Base-by-base conservation (phyloP, 2,888 invertebrate genomes). In the Nomada ruficornis region DNA sequence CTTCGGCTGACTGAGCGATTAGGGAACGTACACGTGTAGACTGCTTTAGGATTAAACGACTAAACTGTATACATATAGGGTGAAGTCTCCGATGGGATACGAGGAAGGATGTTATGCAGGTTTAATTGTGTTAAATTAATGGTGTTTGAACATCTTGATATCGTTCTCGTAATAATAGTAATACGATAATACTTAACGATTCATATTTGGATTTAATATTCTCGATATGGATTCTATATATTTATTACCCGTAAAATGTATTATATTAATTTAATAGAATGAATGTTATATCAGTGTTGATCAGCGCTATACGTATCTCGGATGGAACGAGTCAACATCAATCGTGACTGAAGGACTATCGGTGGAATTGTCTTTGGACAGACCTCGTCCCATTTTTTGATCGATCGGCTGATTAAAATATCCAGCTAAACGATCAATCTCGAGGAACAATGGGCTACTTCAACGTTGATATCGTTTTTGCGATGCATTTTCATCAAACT, bases 381-480 rank as follows among this genome's bases (percentile, higher is more conserved):
- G 18, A 15, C 44, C 15, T 52, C 26, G 26, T 26, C 26, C 20
- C 20, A 55, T 47, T 67, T 52, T 26, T 68, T 50, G 69, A 75
- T 68, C 23, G 50, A 68, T 78, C 57, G n/a, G 63, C 57, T 44
- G 68, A 75, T 69, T 68, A 52, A 69, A 75, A 57, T 69, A 63
- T 62, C 42, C 18, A 2, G n/a, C 44, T 63, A 55, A 29, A 26
- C 44, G 29, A 68, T 68, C 67, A 47, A 74, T 63, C 63, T 74
- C 23, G 26, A 20, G 55, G 36, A 42, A 78, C 62, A 62, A 60
- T 55, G 77, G 20, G 50, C 9, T 23, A n/a, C 64, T 72, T 64
- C 50, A 23, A 23, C 18, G 50, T 18, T 20, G 65, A 23, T 62
- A 55, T 26, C 60, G 60, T n/a, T n/a, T 63, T 42, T 10, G 15